These are phyloP conservation scores for Aleiodes alternator DNA, from an alignment of 2,888 invertebrate species.

Conservation along the genomic window DNA sequence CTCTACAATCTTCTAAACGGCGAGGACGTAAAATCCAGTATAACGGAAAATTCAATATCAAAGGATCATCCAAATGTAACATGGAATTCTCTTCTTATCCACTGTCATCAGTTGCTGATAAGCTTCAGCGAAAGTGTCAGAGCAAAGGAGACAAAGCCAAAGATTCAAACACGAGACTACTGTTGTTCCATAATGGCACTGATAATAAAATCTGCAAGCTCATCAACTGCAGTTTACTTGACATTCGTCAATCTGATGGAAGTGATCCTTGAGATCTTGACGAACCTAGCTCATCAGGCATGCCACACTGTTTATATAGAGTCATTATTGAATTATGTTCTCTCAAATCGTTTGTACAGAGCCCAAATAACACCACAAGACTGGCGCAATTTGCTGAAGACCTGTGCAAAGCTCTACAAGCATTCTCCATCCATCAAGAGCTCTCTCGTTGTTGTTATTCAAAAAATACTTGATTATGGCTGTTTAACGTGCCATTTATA, in stretches of 20 bases:
- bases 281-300: conserved; percentile 66
- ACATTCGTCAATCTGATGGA: conserved; percentile 55
- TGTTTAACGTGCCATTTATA: conserved; percentile 64
- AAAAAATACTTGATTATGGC: conserved; percentile 76
- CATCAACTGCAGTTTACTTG: conserved; percentile 49
- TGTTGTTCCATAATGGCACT: conserved; percentile 50
- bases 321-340: conserved; percentile 78
- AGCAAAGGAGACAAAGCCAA: conserved; percentile 68
- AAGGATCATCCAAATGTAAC: neutral
- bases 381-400: conserved; percentile 77
- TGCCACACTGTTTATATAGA: conserved; percentile 78
- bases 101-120: conserved; percentile 32
- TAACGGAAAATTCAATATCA: neutral
- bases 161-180: conserved; percentile 74
- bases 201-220: conserved; percentile 50
- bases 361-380: conserved; percentile 76
- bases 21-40: neutral
- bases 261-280: conserved; percentile 62
- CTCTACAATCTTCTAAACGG: neutral
- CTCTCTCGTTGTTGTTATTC: conserved; percentile 65
- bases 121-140: conserved; percentile 74
- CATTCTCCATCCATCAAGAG: neutral
- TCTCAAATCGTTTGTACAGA: conserved; percentile 77
- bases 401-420: conserved; percentile 61
- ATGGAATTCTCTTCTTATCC: conserved; percentile 27